phyloP scores from a whole-genome alignment of 2,113 vertebrate genomes.

The Cepphus grylle region DNA sequence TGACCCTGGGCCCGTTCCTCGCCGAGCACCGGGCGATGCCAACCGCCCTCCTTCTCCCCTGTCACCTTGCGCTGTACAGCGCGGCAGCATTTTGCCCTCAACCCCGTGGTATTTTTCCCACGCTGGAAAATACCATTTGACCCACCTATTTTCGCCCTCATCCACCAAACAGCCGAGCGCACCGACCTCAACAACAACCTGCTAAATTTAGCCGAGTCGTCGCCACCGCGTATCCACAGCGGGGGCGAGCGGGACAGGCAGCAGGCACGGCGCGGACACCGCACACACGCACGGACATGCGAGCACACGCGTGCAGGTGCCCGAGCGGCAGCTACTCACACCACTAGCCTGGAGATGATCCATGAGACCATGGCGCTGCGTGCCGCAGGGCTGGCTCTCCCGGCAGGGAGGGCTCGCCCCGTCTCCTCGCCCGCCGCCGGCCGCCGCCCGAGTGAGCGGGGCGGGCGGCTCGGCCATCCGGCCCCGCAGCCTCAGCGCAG shows the following conservation, averaged over 20 bases:
- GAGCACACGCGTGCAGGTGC: background rate
- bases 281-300: background rate
- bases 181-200: background rate
- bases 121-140: background rate
- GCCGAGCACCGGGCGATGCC: background rate
- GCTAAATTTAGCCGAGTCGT: conserved; percentile 62
- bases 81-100: background rate
- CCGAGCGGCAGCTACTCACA: conserved; percentile 83
- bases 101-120: background rate
- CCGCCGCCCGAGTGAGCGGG: conserved; percentile 67
- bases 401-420: background rate
- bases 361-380: conserved; percentile 95
- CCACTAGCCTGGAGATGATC: conserved; percentile 98
- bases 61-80: background rate
- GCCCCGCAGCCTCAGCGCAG: conserved; percentile 71
- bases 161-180: background rate
- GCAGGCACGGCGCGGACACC: background rate
- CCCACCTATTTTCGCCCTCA: background rate
- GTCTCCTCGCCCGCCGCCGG: conserved; percentile 29
- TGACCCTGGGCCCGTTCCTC: background rate
- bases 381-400: background rate
- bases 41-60: background rate
- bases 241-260: background rate
- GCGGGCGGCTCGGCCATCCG: conserved; percentile 67
- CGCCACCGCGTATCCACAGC: background rate